Percentiles rank a stretch among this genome's conserved stretches.
Evolutionary conservation across 1,140 invertebrate genomes (phyloP).

Genomic region (Drosophila pseudoobscura): DNA sequence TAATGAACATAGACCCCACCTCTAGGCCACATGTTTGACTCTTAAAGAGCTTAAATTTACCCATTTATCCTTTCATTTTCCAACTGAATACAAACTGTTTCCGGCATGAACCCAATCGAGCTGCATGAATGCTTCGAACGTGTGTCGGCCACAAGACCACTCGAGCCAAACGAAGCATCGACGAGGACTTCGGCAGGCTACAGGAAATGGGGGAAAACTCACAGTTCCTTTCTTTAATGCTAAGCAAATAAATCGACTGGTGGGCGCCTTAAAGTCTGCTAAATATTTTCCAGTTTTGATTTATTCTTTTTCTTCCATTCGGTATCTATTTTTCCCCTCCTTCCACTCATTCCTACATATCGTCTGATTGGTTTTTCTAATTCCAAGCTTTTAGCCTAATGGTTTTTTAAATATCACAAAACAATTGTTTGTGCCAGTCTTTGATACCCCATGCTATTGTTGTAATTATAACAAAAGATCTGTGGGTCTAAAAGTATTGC

Average conservation of each 20-base stretch:
- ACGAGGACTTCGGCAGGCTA: not conserved
- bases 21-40: not conserved
- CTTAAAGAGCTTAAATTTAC: slow-evolving; percentile 33
- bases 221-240: slow-evolving; percentile 10
- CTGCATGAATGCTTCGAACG: slow-evolving; percentile 36
- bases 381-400: slow-evolving; percentile 65
- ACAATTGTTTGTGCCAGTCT: slow-evolving; percentile 4
- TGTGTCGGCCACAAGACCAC: slow-evolving; percentile 23
- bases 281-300: slow-evolving; percentile 11
- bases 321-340: slow-evolving; percentile 14
- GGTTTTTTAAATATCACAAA: slow-evolving; percentile 30
- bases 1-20: slow-evolving; percentile 45
- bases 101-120: slow-evolving; percentile 20
- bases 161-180: slow-evolving; percentile 23
- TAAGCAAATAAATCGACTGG: not conserved
- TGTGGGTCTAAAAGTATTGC: not conserved
- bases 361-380: slow-evolving; percentile 16
- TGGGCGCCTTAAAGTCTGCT: slow-evolving; percentile 40
- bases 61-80: too few species aligned
- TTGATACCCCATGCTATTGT: slow-evolving; percentile 23
- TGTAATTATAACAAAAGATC: slow-evolving; percentile 30
- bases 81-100: too few species aligned
- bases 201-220: slow-evolving; percentile 1
- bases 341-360: not conserved
- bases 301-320: slow-evolving; percentile 3